Evolutionary conservation across 1,140 invertebrate species (phyloP).

Genomic region (Caerostris extrusa): DNA sequence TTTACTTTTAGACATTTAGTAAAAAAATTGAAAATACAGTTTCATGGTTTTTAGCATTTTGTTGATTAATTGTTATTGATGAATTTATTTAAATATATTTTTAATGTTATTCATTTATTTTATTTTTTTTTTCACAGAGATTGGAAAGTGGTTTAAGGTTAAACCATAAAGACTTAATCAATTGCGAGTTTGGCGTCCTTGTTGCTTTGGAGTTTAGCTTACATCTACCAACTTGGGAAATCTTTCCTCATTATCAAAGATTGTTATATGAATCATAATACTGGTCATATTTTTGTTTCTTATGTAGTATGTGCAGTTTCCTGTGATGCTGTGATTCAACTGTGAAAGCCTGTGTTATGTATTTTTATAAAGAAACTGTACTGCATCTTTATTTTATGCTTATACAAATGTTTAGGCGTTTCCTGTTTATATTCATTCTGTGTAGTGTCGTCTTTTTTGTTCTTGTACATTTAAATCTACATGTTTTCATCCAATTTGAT

Average conservation of each 20-base stretch:
- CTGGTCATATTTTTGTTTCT: neutral
- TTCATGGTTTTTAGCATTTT: too few relatives aligned
- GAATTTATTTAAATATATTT: slow-evolving; percentile 57
- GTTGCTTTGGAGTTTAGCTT: slow-evolving; percentile 97
- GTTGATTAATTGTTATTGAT: too few relatives aligned
- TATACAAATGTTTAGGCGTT: neutral
- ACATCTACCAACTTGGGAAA: slow-evolving; percentile 93
- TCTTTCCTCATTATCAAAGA: slow-evolving; percentile 96
- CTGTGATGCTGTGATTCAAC: neutral
- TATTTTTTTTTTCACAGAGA: slow-evolving; percentile 71
- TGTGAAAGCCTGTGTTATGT: neutral
- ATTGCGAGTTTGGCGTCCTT: slow-evolving; percentile 95
- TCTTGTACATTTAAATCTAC: neutral
- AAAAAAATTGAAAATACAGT: too few relatives aligned
- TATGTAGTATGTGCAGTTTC: neutral
- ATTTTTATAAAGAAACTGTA: slow-evolving; percentile 33
- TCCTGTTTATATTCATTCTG: neutral
- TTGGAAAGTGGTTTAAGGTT: slow-evolving; percentile 84
- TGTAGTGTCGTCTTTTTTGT: neutral
- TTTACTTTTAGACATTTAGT: too few relatives aligned
- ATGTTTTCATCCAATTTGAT: too few relatives aligned
- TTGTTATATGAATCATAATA: slow-evolving; percentile 84
- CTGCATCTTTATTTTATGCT: neutral
- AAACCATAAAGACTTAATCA: slow-evolving; percentile 94
- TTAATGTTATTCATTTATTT: neutral